phyloP scores from a whole-genome alignment of 2,113 vertebrate genomes.

The Alethe diademata region DNA sequence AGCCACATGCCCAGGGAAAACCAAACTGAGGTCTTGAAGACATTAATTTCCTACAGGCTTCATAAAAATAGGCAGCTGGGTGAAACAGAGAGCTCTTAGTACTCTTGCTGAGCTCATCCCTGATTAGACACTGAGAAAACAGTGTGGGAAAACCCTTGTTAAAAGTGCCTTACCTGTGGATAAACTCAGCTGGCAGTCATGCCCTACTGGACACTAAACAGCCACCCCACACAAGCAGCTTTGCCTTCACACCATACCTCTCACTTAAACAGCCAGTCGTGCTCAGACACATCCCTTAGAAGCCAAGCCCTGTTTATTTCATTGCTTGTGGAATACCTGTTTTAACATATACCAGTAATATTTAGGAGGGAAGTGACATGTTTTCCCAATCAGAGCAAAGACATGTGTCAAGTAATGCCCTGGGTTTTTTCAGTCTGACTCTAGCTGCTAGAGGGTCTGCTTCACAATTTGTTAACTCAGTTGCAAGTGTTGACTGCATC shows the following conservation, averaged over 20 bases:
- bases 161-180: neutral
- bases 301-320: neutral
- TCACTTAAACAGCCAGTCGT: neutral
- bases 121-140: neutral
- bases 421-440: neutral
- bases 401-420: constrained; percentile 17
- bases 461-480: neutral
- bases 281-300: constrained; percentile 16
- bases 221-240: neutral
- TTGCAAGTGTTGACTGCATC: neutral
- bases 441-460: neutral
- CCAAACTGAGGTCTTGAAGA: neutral
- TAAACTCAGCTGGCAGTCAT: neutral
- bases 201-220: neutral
- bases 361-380: constrained; percentile 9
- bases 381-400: constrained; percentile 10
- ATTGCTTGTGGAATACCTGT: neutral
- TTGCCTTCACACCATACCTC: neutral
- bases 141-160: neutral
- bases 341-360: constrained; percentile 13
- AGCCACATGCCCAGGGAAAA: neutral
- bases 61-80: neutral
- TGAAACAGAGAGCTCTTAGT: neutral
- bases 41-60: neutral
- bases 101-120: neutral